Conservation (phyloP, 2,113 vertebrate genomes). For the Sinocyclocheilus anophthalmus region DNA sequence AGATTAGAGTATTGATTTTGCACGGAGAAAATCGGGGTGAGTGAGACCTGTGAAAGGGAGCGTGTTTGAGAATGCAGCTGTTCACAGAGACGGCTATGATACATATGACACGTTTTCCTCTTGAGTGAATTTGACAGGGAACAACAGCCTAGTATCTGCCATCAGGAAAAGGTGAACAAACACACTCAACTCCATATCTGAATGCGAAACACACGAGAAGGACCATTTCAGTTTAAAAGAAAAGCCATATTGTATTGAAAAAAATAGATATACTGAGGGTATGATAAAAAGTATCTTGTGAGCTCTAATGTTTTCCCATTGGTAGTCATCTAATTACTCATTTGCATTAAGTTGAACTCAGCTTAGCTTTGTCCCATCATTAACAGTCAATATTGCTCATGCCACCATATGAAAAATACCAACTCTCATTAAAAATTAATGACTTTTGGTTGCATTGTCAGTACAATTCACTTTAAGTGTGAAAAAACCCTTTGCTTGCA, state of each 20-base stretch:
- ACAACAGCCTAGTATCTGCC: constrained; percentile 11
- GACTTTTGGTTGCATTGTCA: neutral
- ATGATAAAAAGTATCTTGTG: neutral
- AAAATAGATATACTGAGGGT: neutral
- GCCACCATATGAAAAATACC: neutral
- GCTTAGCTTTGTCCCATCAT: neutral
- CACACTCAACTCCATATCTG: neutral
- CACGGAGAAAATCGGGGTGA: constrained; percentile 59
- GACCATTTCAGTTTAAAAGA: neutral
- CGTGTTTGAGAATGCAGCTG: constrained; percentile 9
- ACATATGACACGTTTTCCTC: constrained; percentile 27
- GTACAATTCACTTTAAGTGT: constrained; percentile 5
- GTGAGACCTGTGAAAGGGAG: constrained; percentile 47
- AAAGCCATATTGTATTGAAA: neutral
- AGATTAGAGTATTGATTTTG: constrained; percentile 69
- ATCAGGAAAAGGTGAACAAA: constrained; percentile 5
- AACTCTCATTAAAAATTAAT: constrained; percentile 1
- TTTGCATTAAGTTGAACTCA: neutral
- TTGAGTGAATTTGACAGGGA: constrained; percentile 45
- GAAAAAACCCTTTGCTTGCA: constrained; percentile 6
- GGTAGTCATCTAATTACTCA: neutral
- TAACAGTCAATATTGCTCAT: neutral
- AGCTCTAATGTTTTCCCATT: neutral
- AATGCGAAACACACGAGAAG: neutral
- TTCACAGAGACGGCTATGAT: constrained; percentile 25